Evolutionary conservation across 1,140 invertebrate genomes (phyloP), one percentile per base, ranked within the genome.

Genomic region (Ceratina australensis): DNA sequence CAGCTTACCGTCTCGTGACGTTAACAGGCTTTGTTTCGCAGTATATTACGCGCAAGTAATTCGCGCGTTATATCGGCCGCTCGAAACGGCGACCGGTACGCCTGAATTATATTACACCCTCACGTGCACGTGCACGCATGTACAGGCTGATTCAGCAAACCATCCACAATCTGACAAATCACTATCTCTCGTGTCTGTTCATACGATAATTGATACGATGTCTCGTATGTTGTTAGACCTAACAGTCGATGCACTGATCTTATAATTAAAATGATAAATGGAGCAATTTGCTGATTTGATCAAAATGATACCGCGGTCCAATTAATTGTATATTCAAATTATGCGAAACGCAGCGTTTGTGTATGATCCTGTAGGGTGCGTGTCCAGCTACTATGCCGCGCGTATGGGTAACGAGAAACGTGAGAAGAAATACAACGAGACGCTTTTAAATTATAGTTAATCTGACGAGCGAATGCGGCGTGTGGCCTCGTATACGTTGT

Each of bases 341-440:
- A 42, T 10, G 33, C 7, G 33, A 33, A 33, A 33, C 7, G 7
- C 33, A 42, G 33, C 7, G 10, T 42, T 42, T 42, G 33, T 42
- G 33, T 8, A 42, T 10, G 33, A 42, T 42, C 33, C 33, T 42
- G 33, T 42, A 42, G 3, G 10, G 33, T 42, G 33, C 33, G 33
- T 42, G 33, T 42, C 33, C 33, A 42, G 33, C 33, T 42, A 42
- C 33, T 42, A 5, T n/a, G 12, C 33, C 57, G 63, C 16, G 47
- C 42, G 54, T 42, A 75, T 13, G 24, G 65, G 65, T 69, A 69
- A 56, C 67, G 57, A 77, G 75, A 63, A 64, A 78, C 68, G 67
- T 28, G 59, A 78, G 75, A 78, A 78, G 75, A 78, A 78, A 63
- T 78, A 72, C 63, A 78, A 78, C 75, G 60, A 72, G 75, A 77